These are phyloP conservation scores for Camptogramma bilineatum DNA, from an alignment of 2,888 invertebrate species.

Conservation along the genomic window DNA sequence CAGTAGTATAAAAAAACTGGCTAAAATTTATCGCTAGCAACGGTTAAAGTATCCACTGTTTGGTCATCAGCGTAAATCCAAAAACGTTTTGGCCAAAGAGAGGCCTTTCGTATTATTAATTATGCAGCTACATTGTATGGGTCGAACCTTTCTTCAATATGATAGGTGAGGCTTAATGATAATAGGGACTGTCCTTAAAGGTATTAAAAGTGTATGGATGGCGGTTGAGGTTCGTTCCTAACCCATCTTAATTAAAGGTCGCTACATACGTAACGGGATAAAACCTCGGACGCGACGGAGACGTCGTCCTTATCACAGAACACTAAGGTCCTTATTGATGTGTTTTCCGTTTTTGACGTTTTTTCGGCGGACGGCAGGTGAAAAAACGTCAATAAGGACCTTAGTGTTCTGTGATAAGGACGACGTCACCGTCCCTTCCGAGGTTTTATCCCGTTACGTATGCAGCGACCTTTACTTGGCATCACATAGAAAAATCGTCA, in stretches of 20 bases:
- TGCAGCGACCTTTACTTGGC: too few species aligned
- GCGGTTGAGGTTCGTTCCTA: slow-evolving; percentile 37
- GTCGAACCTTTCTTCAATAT: slow-evolving; percentile 51
- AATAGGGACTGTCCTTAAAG: slow-evolving; percentile 51
- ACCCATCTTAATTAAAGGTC: slow-evolving; percentile 11
- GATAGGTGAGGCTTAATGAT: slow-evolving; percentile 54
- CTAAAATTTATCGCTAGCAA: slow-evolving; percentile 3
- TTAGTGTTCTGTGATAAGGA: too few species aligned
- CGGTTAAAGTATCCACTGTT: slow-evolving; percentile 7
- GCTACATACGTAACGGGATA: too few species aligned
- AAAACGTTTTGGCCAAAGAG: slow-evolving; percentile 32
- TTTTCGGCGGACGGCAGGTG: too few species aligned
- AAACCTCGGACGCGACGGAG: too few species aligned
- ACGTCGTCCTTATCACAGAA: too few species aligned
- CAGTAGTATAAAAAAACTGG: background rate
- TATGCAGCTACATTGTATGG: slow-evolving; percentile 31
- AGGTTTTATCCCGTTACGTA: too few species aligned
- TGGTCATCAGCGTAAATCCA: slow-evolving; percentile 27
- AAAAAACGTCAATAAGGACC: too few species aligned
- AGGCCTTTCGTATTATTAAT: slow-evolving; percentile 37
- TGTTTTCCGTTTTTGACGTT: too few species aligned
- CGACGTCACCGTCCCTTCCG: too few species aligned
- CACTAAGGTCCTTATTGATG: too few species aligned
- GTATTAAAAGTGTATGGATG: slow-evolving; percentile 51
- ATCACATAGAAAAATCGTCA: too few species aligned